A percentile compares a stretch with the other conserved stretches of the same genome.
phyloP scores from a whole-genome alignment of 2,888 invertebrate species.

The Pandemis cinnamomeana region DNA sequence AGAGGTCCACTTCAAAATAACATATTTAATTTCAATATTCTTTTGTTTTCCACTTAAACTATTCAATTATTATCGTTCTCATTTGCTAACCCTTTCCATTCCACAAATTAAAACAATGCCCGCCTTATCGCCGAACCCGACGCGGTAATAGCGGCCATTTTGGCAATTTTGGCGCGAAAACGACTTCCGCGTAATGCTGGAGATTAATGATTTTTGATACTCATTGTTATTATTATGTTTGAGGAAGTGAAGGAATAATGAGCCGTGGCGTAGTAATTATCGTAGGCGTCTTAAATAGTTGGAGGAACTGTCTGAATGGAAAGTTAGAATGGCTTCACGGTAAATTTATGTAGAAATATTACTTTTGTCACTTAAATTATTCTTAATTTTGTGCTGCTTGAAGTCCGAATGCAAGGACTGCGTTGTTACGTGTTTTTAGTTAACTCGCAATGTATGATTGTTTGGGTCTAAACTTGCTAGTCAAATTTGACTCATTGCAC shows the following conservation, averaged over 20 bases:
- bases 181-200: conserved; percentile 50
- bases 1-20: too few relatives aligned
- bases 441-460: too few relatives aligned
- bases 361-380: too few relatives aligned
- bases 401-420: too few relatives aligned
- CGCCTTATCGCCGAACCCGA: conserved; percentile 42
- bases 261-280: conserved; percentile 13
- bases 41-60: conserved; percentile 3
- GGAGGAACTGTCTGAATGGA: not conserved
- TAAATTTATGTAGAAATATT: too few relatives aligned
- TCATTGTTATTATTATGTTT: conserved; percentile 35
- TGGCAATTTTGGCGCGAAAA: conserved; percentile 53
- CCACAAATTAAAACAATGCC: conserved; percentile 26
- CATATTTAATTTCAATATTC: not conserved
- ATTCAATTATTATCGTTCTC: conserved; percentile 1
- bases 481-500: too few relatives aligned
- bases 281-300: not conserved
- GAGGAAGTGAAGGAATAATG: conserved; percentile 18
- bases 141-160: conserved; percentile 49
- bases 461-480: too few relatives aligned
- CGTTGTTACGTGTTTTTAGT: too few relatives aligned
- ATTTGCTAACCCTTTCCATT: conserved; percentile 27
- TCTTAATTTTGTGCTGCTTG: too few relatives aligned
- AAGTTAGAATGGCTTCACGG: conserved; percentile 9
- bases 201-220: conserved; percentile 40